Evolutionary conservation across 2,113 vertebrate species (phyloP).

Genomic region (Oreochromis niloticus): DNA sequence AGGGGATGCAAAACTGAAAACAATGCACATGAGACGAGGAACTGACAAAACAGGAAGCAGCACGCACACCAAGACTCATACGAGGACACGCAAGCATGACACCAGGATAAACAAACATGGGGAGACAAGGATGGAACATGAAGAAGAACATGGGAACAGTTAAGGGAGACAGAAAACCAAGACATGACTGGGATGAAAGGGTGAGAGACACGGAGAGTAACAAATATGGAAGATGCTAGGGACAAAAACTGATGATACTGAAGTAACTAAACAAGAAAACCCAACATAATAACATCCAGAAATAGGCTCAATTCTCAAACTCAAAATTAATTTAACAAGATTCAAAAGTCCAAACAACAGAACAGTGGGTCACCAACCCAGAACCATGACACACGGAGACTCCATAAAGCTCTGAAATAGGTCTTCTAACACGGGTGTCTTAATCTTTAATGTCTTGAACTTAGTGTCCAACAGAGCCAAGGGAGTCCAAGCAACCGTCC

Average conservation of each 20-base stretch:
- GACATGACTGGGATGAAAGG: not conserved
- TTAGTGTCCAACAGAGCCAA: not conserved
- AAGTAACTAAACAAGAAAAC: not conserved
- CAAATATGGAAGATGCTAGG: too few species aligned
- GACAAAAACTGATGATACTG: too few species aligned
- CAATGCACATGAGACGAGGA: not conserved
- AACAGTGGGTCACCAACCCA: not conserved
- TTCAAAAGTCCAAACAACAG: not conserved
- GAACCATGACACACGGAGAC: not conserved
- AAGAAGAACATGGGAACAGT: not conserved
- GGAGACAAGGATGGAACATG: not conserved
- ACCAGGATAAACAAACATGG: not conserved
- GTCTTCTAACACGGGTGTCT: not conserved
- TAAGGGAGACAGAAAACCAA: not conserved
- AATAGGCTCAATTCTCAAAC: not conserved
- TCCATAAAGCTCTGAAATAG: not conserved
- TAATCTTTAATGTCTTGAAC: slow-evolving; percentile 5
- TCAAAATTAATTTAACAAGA: not conserved
- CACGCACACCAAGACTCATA: not conserved
- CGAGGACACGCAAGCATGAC: not conserved
- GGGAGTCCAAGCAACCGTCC: not conserved
- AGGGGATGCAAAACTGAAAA: not conserved
- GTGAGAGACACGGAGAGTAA: too few species aligned
- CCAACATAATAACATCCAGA: not conserved
- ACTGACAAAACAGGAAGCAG: not conserved